A percentile compares a stretch with the other conserved stretches of the same genome.
phyloP scores from a whole-genome alignment of 2,113 vertebrate species.

The Toxotes jaculatrix region DNA sequence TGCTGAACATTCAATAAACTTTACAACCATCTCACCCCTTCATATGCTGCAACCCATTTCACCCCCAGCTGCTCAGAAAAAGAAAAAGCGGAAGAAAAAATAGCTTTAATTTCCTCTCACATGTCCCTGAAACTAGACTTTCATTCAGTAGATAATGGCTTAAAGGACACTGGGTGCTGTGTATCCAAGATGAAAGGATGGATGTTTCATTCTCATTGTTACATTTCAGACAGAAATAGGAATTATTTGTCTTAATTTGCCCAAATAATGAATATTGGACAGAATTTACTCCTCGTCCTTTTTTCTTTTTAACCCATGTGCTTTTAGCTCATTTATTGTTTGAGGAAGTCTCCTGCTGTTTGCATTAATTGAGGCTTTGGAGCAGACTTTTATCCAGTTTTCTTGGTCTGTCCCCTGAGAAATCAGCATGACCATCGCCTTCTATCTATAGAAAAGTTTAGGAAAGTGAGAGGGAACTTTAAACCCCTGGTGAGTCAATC shows the following conservation, averaged over 20 bases:
- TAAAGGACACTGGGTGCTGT: neutral
- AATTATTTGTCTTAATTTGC: neutral
- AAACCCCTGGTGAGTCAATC: constrained; percentile 8
- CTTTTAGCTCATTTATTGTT: constrained; percentile 24
- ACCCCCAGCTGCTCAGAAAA: neutral
- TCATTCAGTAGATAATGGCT: constrained; percentile 10
- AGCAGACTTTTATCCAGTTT: constrained; percentile 29
- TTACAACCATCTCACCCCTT: neutral
- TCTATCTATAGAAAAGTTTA: constrained; percentile 46
- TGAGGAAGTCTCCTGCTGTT: constrained; percentile 1
- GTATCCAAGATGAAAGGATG: neutral
- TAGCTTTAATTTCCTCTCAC: neutral
- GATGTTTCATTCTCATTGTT: neutral
- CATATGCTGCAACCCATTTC: constrained; percentile 2
- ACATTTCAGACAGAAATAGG: neutral
- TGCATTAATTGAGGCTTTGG: constrained; percentile 29
- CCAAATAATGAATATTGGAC: neutral
- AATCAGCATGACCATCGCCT: constrained; percentile 39
- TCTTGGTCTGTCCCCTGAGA: constrained; percentile 32
- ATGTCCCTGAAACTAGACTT: constrained; percentile 15
- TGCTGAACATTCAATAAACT: too few relatives aligned
- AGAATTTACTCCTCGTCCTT: neutral
- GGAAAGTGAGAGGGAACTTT: constrained; percentile 39
- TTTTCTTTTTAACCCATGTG: neutral
- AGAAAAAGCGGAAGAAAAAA: neutral